Evolutionary conservation across 2,113 vertebrate species (phyloP).

Genomic region (Psophia crepitans): DNA sequence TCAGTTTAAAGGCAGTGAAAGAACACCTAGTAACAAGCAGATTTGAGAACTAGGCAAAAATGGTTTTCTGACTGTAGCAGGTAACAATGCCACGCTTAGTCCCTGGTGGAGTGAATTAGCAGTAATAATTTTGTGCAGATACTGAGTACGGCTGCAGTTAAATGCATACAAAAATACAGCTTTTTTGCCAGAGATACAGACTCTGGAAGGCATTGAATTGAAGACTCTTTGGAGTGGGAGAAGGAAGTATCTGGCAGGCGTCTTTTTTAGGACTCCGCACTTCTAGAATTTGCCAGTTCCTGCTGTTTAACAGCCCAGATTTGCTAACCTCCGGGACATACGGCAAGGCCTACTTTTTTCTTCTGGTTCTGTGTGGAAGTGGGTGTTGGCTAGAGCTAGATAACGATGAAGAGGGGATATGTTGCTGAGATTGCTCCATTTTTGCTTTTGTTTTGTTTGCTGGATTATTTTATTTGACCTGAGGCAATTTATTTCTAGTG

Average conservation of each 20-base stretch:
- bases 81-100: neutral
- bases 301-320: constrained; percentile 51
- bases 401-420: neutral
- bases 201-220: neutral
- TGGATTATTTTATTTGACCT: constrained; percentile 23
- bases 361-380: constrained; percentile 16
- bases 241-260: neutral
- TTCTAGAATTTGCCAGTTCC: constrained; percentile 9
- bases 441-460: constrained; percentile 35
- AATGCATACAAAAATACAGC: neutral
- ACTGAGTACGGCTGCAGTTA: neutral
- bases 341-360: neutral
- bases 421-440: neutral
- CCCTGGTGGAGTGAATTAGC: neutral
- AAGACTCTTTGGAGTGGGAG: neutral
- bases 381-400: constrained; percentile 33
- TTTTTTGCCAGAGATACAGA: neutral
- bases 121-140: neutral
- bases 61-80: neutral
- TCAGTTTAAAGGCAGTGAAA: neutral
- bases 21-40: neutral
- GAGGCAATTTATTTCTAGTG: neutral
- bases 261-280: neutral
- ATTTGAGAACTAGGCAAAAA: neutral
- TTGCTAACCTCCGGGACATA: neutral